A percentile compares a stretch with the other conserved stretches of the same genome.
Conservation (phyloP, 2,797 vertebrate species). For the Eleutherodactylus coqui region DNA sequence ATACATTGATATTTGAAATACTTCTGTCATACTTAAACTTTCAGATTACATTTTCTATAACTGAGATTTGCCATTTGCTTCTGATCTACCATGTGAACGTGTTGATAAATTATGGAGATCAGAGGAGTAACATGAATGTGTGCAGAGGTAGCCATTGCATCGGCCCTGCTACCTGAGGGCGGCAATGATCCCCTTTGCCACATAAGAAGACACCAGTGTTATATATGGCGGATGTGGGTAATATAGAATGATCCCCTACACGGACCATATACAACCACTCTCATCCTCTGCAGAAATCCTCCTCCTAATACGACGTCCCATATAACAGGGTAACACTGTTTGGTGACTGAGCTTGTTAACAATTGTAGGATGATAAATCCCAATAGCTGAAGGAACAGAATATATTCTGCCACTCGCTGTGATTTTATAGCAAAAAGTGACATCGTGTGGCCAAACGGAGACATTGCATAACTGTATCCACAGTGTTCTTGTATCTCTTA, state of each 20-base stretch:
- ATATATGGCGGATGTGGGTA: not conserved
- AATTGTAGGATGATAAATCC: not conserved
- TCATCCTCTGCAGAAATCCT: not conserved
- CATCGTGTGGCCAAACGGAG: conserved; percentile 79
- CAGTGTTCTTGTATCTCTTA: not conserved
- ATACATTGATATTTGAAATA: too few species aligned
- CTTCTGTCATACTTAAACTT: too few species aligned
- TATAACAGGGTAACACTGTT: not conserved
- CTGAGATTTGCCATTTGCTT: not conserved
- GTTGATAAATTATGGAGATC: not conserved
- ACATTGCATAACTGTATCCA: conserved; percentile 62
- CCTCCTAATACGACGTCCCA: not conserved
- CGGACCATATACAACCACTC: not conserved
- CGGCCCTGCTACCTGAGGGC: not conserved
- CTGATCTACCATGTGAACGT: not conserved
- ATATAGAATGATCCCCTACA: not conserved
- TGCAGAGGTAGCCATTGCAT: not conserved
- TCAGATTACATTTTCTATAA: not conserved
- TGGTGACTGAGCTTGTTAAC: conserved; percentile 9
- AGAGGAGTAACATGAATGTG: not conserved
- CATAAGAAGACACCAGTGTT: not conserved
- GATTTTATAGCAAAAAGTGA: conserved; percentile 81
- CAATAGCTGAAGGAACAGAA: not conserved
- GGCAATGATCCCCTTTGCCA: not conserved
- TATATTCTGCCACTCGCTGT: not conserved